These are phyloP conservation scores for Laspeyria flexula DNA, from an alignment of 2,888 invertebrate genomes.

Conservation along the genomic window DNA sequence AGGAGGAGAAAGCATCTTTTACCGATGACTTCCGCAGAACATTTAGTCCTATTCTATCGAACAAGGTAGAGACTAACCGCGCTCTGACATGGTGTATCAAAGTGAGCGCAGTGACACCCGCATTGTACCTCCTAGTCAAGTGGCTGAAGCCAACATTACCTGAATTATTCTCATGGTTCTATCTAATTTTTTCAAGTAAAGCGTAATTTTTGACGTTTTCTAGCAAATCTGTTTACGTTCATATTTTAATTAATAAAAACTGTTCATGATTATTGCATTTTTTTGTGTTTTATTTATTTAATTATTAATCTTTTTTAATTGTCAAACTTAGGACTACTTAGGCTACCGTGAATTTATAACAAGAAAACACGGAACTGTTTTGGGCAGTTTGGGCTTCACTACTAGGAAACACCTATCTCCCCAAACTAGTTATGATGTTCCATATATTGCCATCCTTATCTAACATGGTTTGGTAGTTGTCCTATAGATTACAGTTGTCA, in stretches of 20 bases:
- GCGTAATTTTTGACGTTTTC: constrained; percentile 1
- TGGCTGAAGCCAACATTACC: constrained; percentile 44
- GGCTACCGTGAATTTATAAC: too few relatives aligned
- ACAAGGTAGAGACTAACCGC: constrained; percentile 21
- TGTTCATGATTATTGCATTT: not conserved
- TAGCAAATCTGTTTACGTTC: not conserved
- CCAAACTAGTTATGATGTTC: too few relatives aligned
- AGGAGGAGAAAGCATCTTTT: constrained; percentile 45
- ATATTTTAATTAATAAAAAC: not conserved
- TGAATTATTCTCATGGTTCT: constrained; percentile 27
- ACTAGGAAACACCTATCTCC: too few relatives aligned
- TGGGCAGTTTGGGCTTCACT: too few relatives aligned
- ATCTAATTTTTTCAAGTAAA: constrained; percentile 6
- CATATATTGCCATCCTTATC: too few relatives aligned
- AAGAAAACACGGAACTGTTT: too few relatives aligned
- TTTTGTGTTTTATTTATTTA: not conserved
- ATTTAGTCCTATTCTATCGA: constrained; percentile 42
- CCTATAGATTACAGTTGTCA: too few relatives aligned
- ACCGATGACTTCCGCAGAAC: constrained; percentile 54
- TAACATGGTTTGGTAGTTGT: too few relatives aligned
- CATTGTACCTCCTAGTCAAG: constrained; percentile 50
- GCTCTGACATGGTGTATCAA: constrained; percentile 42
- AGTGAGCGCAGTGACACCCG: constrained; percentile 51
- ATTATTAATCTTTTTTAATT: too few relatives aligned
- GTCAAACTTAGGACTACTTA: too few relatives aligned